phyloP scores from a whole-genome alignment of 2,888 invertebrate genomes.

The Willowsia nigromaculata region DNA sequence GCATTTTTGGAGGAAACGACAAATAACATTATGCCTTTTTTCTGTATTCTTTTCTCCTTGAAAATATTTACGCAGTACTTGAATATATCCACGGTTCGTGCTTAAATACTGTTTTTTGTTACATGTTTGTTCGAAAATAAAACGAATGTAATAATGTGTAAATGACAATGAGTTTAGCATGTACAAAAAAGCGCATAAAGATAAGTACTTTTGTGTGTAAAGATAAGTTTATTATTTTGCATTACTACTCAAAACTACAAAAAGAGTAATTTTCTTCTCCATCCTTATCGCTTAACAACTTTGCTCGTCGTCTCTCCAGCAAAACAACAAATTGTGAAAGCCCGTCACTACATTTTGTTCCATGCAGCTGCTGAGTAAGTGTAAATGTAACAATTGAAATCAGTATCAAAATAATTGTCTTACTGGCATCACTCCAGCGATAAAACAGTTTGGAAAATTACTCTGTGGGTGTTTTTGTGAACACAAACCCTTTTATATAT shows the following conservation, averaged over 20 bases:
- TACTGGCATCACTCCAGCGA: constrained; percentile 42
- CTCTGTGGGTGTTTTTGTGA: not conserved
- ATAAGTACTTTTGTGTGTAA: not conserved
- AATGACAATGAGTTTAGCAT: not conserved
- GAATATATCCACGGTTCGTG: not conserved
- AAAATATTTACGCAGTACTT: not conserved
- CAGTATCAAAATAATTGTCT: constrained; percentile 46
- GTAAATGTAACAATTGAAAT: constrained; percentile 20
- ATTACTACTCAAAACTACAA: not conserved
- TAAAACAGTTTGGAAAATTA: not conserved
- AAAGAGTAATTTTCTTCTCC: not conserved
- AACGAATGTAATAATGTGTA: not conserved
- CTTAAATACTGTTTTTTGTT: not conserved
- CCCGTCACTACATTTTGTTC: not conserved
- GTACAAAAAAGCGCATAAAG: not conserved
- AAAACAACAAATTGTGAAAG: not conserved
- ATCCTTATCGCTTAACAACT: not conserved
- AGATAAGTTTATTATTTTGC: not conserved
- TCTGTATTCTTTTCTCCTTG: no score
- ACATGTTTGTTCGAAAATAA: not conserved
- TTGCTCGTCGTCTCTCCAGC: no score
- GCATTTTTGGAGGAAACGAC: not conserved
- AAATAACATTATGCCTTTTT: no score
- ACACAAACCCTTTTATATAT: not conserved
- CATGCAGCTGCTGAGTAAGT: not conserved